phyloP scores from a whole-genome alignment of 2,888 invertebrate genomes.

The Gymnocheta viridis region DNA sequence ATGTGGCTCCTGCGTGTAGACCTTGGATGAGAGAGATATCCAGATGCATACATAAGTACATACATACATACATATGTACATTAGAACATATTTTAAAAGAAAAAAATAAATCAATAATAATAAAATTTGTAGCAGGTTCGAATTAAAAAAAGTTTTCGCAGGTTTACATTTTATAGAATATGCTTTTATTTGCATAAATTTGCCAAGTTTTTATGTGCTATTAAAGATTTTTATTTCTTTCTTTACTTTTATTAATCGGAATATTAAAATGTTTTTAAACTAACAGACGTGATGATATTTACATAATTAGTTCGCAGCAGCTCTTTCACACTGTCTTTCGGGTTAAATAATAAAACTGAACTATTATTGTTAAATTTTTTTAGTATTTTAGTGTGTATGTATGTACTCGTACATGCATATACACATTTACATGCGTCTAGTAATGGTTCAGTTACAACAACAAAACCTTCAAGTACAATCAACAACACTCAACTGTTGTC shows the following conservation, averaged over 20 bases:
- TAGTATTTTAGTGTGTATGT: too few species aligned
- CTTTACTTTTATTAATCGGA: conserved; percentile 28
- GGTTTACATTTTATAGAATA: background rate
- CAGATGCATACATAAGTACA: background rate
- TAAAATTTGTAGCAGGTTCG: too few species aligned
- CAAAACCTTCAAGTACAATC: background rate
- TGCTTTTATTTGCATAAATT: background rate
- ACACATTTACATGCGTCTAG: background rate
- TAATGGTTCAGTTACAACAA: background rate
- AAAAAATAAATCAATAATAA: too few species aligned
- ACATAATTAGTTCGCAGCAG: conserved; percentile 6
- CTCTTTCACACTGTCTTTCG: background rate
- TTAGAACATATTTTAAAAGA: too few species aligned
- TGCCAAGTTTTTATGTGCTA: background rate
- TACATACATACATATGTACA: background rate
- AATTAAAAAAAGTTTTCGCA: background rate
- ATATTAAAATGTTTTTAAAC: background rate
- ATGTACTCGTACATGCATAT: too few species aligned
- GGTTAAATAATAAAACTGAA: conserved; percentile 17
- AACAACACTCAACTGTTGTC: background rate
- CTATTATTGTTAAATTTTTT: background rate
- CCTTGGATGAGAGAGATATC: too few species aligned
- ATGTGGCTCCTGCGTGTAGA: too few species aligned
- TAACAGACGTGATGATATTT: background rate
- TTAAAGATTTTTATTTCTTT: conserved; percentile 5